Base-by-base conservation (phyloP, 2,797 vertebrate genomes). In the Eulemur albifrons region DNA sequence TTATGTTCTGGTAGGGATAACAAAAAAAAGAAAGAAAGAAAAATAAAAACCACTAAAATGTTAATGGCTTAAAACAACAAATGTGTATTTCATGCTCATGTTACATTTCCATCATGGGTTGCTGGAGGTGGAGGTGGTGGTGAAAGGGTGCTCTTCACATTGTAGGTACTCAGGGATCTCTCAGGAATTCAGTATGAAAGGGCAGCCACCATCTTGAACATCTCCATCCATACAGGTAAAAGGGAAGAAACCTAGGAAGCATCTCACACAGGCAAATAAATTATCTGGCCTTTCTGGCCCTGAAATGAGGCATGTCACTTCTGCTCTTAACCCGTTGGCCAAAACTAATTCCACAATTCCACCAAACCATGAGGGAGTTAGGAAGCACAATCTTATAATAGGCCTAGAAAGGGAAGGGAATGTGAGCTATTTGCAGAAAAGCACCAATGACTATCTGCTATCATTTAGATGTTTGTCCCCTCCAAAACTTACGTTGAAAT, bases 221-320 rank as follows among this genome's bases (percentile, higher is more conserved):
- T 77, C 4, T 82, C 61, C 70, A 61, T 10, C 48, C 59, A 76
- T 25, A 77, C 48, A 81, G 17, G 4, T 30, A 92, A 63, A 82
- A 5, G 15, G 21, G 96, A 90, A 81, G 13, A 75, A 83, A 79
- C 5, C 15, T 81, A 94, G 43, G 30, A 69, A 93, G 14, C 2
- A 85, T 70, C 23, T 95, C 72, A 77, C 40, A 88, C 10, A 63
- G 18, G 17, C 40, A 79, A 72, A 77, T 90, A 77, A 96, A 88
- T 88, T 88, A 43, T 84, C 48, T 96, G 18, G 30, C 63, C 65
- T 76, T 93, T 40, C n/a, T 85, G 65, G 8, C 7, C 54, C 63
- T 88, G 40, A 88, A 86, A 86, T 90, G 32, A 96, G 25, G 21
- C 61, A 80, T 82, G 25, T 83, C 48, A 88, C 67, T 85, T 90